A percentile compares a stretch with the other conserved stretches of the same genome.
Evolutionary conservation across 1,140 invertebrate genomes (phyloP).

Genomic region (Cydia pomonella): DNA sequence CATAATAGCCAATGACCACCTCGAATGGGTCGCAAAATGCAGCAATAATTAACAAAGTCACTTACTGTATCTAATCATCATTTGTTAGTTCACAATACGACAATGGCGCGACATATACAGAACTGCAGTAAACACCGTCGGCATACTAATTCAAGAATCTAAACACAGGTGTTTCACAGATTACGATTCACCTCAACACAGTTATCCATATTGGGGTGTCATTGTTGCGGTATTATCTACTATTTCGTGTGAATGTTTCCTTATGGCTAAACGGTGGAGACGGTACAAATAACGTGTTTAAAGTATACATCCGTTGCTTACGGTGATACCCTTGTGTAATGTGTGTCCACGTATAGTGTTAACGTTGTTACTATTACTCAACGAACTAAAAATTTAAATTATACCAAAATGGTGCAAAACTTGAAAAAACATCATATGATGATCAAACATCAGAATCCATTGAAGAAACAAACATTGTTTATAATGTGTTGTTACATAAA

Average conservation of each 20-base stretch:
- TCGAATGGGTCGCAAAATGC: neutral
- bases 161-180: slow-evolving; percentile 23
- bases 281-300: neutral
- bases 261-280: slow-evolving; percentile 10
- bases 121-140: slow-evolving; percentile 13
- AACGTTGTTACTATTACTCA: no score
- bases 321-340: neutral
- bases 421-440: no score
- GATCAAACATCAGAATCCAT: no score
- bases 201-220: slow-evolving; percentile 5
- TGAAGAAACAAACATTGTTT: no score
- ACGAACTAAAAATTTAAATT: no score
- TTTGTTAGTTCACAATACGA: slow-evolving; percentile 23
- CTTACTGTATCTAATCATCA: slow-evolving; percentile 8
- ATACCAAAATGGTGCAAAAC: no score
- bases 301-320: slow-evolving; percentile 19
- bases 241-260: slow-evolving; percentile 22
- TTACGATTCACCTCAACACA: slow-evolving; percentile 27
- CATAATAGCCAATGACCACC: no score
- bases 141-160: slow-evolving; percentile 27
- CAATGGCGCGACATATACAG: slow-evolving; percentile 24
- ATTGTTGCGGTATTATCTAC: slow-evolving; percentile 18
- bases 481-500: no score
- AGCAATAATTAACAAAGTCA: neutral
- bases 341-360: neutral